Percentiles rank a stretch among this genome's conserved stretches.
These are phyloP conservation scores for Cantharis rufa DNA, from an alignment of 2,888 invertebrate genomes.

Conservation along the genomic window DNA sequence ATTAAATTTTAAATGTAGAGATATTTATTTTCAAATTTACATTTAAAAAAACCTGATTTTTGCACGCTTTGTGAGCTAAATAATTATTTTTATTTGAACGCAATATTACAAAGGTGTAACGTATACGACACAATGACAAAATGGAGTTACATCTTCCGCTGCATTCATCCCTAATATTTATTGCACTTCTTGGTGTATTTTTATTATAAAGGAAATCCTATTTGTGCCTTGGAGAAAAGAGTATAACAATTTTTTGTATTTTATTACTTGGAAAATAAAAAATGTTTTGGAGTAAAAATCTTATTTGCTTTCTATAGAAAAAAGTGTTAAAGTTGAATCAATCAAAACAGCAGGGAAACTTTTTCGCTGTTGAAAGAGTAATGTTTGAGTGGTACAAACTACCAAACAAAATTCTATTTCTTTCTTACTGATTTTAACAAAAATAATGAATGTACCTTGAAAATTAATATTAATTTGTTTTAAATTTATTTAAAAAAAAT, in stretches of 20 bases:
- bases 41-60: neutral
- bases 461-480: too few relatives aligned
- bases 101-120: neutral
- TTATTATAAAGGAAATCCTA: conserved; percentile 44
- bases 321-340: conserved; percentile 32
- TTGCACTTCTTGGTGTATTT: conserved; percentile 43
- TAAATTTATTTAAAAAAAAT: too few relatives aligned
- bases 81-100: neutral
- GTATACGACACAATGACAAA: conserved; percentile 34
- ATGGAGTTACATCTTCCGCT: conserved; percentile 38
- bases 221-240: conserved; percentile 33
- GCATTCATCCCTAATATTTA: conserved; percentile 42
- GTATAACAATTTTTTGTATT: conserved; percentile 6
- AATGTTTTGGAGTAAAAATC: conserved; percentile 3
- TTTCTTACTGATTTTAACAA: too few relatives aligned
- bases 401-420: conserved; percentile 30
- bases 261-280: neutral
- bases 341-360: conserved; percentile 32
- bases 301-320: conserved; percentile 10
- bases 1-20: neutral
- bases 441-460: too few relatives aligned
- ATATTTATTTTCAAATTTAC: neutral
- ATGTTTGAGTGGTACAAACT: conserved; percentile 27
- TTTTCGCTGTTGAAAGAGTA: conserved; percentile 30
- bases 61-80: neutral